These are phyloP conservation scores for Zaprionus capensis DNA, from an alignment of 1,140 invertebrate genomes.

Conservation along the genomic window DNA sequence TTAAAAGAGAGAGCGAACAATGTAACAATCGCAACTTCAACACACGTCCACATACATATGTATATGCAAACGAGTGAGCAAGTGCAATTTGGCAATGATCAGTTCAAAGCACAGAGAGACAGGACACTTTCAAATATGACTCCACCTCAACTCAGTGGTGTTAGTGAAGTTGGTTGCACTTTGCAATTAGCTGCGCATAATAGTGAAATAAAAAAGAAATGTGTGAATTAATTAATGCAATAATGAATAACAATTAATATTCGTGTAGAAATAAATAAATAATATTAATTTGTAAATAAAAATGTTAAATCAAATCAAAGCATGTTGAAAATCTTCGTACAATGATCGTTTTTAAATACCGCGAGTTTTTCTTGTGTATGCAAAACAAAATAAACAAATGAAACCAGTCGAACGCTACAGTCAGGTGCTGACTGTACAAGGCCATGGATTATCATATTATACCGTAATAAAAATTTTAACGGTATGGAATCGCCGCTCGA, in stretches of 20 bases:
- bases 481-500: too few relatives aligned
- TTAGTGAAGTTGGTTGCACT: not conserved
- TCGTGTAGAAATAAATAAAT: not conserved
- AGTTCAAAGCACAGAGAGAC: not conserved
- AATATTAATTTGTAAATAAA: not conserved
- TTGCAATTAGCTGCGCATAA: not conserved
- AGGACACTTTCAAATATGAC: not conserved
- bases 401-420: too few relatives aligned
- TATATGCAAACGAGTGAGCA: not conserved
- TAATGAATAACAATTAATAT: not conserved
- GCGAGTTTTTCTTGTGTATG: not conserved
- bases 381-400: not conserved
- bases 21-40: too few relatives aligned
- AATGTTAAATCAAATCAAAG: not conserved
- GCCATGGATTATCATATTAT: too few relatives aligned
- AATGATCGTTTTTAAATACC: not conserved
- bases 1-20: too few relatives aligned
- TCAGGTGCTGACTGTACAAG: too few relatives aligned
- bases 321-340: not conserved
- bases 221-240: not conserved
- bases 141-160: not conserved
- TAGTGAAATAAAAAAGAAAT: not conserved
- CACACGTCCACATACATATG: too few relatives aligned
- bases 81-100: not conserved
- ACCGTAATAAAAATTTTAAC: too few relatives aligned